Base-by-base conservation (phyloP, 2,113 vertebrate genomes). In the Hippocampus mohnikei region DNA sequence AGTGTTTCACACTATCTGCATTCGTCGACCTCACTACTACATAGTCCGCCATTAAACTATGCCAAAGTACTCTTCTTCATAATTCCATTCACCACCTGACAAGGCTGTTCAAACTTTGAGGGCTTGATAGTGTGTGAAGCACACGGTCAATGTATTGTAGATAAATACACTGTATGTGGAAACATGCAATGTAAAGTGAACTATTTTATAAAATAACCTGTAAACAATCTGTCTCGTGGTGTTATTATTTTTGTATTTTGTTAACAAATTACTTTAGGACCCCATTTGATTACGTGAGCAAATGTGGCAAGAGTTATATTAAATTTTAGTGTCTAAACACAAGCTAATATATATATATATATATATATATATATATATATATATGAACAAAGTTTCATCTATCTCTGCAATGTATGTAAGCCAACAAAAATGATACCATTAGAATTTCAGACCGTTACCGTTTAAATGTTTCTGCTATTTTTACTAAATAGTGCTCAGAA, bases 1-100 rank as follows among this genome's bases (percentile, higher is more conserved):
- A 7, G 25, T 60, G 58, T 71, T 74, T 81, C 65, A 25, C 76
- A 73, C 77, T 88, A 72, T 77, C 65, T 72, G 60, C 62, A 75
- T 83, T 81, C 81, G 77, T 87, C 74, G 78, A 75, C 76, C 76
- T 79, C 77, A 85, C 48, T 75, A 70, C 20, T n/a, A 33, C 46
- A 81, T 82, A 87, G 88, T 93, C 79, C 66, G 79, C 89, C 85
- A 87, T 81, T 83, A 78, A 89, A 89, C 87, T 90, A 93, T 91
- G 89, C 93, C 93, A 93, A 93, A 93, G 92, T 81, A 84, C 84
- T 81, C 80, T 84, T 65, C 23, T 46, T 27, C 42, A 46, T 85
- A 74, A 79, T 77, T 82, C 65, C 65, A 42, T 74, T 83, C 82
- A 81, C 66, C 27, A 74, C 56, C 77, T 76, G 77, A 74, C 73